Base-by-base conservation (phyloP, 2,113 vertebrate genomes). In the Spea bombifrons region DNA sequence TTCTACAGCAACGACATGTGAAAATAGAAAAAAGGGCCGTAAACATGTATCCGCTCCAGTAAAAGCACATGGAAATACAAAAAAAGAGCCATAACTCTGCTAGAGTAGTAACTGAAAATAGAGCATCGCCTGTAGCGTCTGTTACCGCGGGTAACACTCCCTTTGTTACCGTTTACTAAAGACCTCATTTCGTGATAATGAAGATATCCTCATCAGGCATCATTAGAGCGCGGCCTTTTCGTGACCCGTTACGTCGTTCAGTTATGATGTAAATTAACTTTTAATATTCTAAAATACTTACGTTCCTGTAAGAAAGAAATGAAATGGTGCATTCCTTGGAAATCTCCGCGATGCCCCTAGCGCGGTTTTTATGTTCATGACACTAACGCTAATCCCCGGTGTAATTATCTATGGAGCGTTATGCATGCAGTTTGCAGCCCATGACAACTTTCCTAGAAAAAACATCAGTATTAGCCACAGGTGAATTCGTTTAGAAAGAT, bases 401-500 rank as follows among this genome's bases (percentile, higher is more conserved):
- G 93, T 94, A 94, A 94, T 93, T 94, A 92, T 90, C 91, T 92
- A 88, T 88, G 72, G 89, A 92, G 88, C 86, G 90, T 90, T 92
- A 91, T 92, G 91, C 89, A 89, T 91, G 90, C 91, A 84, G 87
- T 90, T 86, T 87, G 87, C 87, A 87, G 90, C 87, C 92, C 89
- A 92, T 92, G 92, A 93, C 92, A 94, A 92, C 91, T 89, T 91
- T 94, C 92, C 92, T 90, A 93, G 92, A 93, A 92, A 93, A 94
- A 90, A 93, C 91, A 94, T 93, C 91, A 91, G 91, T 94, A 94
- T 94, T 94, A 93, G 92, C 92, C 93, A 94, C 92, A 93, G 93
- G 93, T 94, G 93, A 94, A 93, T 94, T 93, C 92, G 86, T 92
- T 94, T 94, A 91, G 92, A 92, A 93, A 94, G 92, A 94, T 94